Evolutionary conservation across 2,113 vertebrate genomes (phyloP).

Genomic region (Canis aureus): DNA sequence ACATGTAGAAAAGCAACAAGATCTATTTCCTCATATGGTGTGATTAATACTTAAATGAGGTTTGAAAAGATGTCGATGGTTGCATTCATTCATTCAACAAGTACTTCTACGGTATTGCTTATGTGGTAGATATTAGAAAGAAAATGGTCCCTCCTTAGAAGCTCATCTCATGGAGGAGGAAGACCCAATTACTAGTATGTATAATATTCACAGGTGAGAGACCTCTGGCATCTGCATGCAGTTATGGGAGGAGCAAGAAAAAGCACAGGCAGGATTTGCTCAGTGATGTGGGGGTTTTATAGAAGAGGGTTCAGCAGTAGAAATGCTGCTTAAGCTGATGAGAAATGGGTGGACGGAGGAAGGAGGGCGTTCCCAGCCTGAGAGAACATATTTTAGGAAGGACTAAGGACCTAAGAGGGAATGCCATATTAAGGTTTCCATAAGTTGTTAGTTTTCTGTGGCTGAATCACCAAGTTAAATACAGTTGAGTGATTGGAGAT

Average conservation of each 20-base stretch:
- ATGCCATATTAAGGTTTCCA: neutral
- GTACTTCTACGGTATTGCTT: neutral
- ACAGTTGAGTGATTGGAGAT: neutral
- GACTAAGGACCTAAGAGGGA: neutral
- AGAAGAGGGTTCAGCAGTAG: neutral
- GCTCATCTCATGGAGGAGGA: neutral
- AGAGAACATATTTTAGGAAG: neutral
- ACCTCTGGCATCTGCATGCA: neutral
- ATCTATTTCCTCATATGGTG: neutral
- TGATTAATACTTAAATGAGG: neutral
- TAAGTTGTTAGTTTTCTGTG: neutral
- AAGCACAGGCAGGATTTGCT: neutral
- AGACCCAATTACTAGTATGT: neutral
- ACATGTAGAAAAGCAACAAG: neutral
- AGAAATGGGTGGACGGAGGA: neutral
- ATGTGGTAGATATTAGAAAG: neutral
- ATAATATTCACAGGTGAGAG: neutral
- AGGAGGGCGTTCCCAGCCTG: neutral
- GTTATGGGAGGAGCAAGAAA: neutral
- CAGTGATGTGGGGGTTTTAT: accelerated
- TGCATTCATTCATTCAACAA: neutral
- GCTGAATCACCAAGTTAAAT: neutral
- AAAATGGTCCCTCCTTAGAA: neutral
- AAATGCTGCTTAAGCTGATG: neutral
- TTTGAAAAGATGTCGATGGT: neutral